Conservation (phyloP, 2,113 vertebrate genomes). For the Rhynchomys soricoides region DNA sequence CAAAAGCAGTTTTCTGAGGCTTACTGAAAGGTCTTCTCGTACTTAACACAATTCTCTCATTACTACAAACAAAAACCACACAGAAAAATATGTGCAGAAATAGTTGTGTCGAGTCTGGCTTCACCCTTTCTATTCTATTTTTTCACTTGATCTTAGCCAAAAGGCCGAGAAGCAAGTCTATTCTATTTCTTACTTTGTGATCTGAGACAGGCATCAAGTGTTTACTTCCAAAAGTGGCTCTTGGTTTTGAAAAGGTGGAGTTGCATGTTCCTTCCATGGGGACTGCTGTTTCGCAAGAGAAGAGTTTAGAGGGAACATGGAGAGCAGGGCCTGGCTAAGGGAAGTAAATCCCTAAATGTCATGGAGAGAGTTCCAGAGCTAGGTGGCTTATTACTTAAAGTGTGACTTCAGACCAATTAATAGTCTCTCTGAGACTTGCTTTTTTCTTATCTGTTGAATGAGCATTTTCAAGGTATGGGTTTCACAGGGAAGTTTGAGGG, state of each 20-base stretch:
- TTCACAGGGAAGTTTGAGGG: background rate
- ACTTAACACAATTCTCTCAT: background rate
- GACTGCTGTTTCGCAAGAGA: background rate
- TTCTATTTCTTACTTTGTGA: background rate
- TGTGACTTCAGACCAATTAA: conserved; percentile 29
- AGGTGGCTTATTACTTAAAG: background rate
- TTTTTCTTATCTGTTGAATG: conserved; percentile 31
- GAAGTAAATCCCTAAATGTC: background rate
- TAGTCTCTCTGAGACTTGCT: background rate
- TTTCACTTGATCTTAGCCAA: too few species aligned
- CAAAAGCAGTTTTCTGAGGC: background rate
- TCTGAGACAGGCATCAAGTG: background rate
- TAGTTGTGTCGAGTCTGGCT: background rate
- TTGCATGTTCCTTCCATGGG: background rate
- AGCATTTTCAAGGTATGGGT: background rate
- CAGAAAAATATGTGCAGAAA: background rate
- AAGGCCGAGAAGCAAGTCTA: too few species aligned
- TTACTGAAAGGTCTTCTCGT: background rate
- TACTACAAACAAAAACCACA: background rate
- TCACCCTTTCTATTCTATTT: background rate
- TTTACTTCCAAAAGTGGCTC: background rate
- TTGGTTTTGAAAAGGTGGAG: conserved; percentile 19
- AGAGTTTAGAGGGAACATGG: background rate
- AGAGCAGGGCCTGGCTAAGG: background rate
- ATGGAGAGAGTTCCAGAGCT: background rate